phyloP scores from a whole-genome alignment of 2,888 invertebrate genomes.

The Temnothorax unifasciatus region DNA sequence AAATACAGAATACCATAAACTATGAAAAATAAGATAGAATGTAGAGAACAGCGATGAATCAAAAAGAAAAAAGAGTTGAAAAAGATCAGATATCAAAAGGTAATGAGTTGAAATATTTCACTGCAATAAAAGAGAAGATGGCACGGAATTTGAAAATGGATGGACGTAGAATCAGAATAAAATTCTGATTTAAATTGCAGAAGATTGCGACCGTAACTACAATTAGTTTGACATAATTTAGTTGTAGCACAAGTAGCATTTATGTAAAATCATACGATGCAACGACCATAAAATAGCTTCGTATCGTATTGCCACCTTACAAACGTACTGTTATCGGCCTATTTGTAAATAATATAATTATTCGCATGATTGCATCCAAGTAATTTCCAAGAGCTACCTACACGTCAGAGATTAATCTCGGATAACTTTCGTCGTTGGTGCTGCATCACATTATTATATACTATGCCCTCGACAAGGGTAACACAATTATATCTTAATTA shows the following conservation, averaged over 20 bases:
- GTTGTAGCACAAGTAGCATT: not conserved
- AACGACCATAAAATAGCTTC: not conserved
- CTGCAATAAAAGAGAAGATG: not conserved
- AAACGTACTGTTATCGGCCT: not conserved
- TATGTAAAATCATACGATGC: not conserved
- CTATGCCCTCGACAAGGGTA: conserved; percentile 37
- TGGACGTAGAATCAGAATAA: not conserved
- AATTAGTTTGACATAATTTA: not conserved
- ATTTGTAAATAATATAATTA: conserved; percentile 19
- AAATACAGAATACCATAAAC: not conserved
- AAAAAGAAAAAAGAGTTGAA: not conserved
- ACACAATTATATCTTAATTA: conserved; percentile 50
- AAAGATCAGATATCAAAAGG: not conserved
- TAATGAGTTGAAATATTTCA: conserved; percentile 7
- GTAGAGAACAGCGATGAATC: not conserved
- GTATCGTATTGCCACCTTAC: not conserved
- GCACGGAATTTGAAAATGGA: not conserved
- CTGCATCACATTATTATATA: conserved; percentile 35
- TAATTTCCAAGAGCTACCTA: conserved; percentile 28
- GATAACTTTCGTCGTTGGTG: conserved; percentile 43
- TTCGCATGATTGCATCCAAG: conserved; percentile 4
- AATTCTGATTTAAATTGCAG: not conserved
- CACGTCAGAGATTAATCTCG: conserved; percentile 38
- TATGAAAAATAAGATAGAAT: not conserved
- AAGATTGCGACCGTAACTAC: not conserved